Evolutionary conservation across 2,797 vertebrate species (phyloP).

Genomic region (Malacoctenus gilli): DNA sequence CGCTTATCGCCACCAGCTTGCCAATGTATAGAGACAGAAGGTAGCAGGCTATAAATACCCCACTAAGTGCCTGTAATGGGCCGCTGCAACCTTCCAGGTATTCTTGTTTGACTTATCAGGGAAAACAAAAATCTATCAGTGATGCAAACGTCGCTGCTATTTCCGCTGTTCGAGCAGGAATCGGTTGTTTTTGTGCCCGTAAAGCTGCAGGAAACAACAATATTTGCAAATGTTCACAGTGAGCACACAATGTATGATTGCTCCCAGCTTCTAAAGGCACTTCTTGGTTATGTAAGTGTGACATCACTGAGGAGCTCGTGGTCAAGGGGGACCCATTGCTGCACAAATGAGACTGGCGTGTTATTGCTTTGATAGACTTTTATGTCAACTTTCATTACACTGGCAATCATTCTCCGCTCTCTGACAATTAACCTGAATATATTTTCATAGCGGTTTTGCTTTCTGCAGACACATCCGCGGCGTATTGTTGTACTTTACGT

Average conservation of each 20-base stretch:
- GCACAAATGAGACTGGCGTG: conserved; percentile 16
- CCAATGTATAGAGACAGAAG: conserved; percentile 51
- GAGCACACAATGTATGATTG: neutral
- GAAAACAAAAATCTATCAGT: too few relatives aligned
- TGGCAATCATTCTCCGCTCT: conserved; percentile 47
- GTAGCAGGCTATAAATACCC: conserved; percentile 63
- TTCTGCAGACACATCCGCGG: conserved; percentile 13
- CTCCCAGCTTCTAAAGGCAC: conserved; percentile 5
- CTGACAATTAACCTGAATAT: conserved; percentile 31
- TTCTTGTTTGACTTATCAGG: conserved; percentile 52
- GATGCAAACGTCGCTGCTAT: too few relatives aligned
- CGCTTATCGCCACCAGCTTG: conserved; percentile 51
- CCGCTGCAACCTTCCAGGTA: conserved; percentile 45
- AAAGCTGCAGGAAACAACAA: too few relatives aligned
- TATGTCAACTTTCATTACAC: conserved; percentile 47
- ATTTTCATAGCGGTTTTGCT: conserved; percentile 32
- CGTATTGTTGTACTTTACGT: conserved; percentile 7
- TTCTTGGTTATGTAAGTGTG: conserved; percentile 6
- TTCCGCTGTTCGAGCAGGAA: too few relatives aligned
- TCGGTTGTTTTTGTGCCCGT: too few relatives aligned
- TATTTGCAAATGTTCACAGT: neutral
- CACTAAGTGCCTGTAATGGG: conserved; percentile 48
- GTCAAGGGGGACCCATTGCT: conserved; percentile 14
- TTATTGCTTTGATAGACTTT: conserved; percentile 12
- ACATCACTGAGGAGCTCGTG: conserved; percentile 12